Conservation (phyloP, 1,140 invertebrate species). For the Trachymyrmex cornetzi region DNA sequence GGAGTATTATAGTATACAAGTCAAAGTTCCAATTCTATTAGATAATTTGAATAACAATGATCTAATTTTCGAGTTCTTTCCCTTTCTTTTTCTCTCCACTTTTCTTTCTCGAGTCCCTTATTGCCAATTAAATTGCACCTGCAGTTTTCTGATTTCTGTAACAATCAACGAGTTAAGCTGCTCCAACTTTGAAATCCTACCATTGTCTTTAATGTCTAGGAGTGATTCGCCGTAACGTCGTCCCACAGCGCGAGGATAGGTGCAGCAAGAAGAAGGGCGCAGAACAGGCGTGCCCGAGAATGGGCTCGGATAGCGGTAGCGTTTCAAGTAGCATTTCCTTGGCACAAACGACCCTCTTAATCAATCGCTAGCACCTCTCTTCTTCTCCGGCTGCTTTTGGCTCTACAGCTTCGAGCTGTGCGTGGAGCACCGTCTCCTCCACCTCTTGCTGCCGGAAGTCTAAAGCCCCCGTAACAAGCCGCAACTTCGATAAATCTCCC, state of each 20-base stretch:
- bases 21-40: background rate
- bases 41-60: background rate
- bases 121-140: background rate
- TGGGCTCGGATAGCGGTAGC: conserved; percentile 68
- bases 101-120: background rate
- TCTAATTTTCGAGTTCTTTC: background rate
- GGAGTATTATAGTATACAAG: background rate
- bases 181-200: conserved; percentile 25
- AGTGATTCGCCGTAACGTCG: conserved; percentile 49
- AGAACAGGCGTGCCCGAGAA: conserved; percentile 68
- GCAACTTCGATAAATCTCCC: conserved; percentile 80
- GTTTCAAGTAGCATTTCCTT: conserved; percentile 82
- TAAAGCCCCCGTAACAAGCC: conserved; percentile 77
- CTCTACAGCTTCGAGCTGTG: conserved; percentile 52
- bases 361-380: conserved; percentile 85
- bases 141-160: conserved; percentile 27
- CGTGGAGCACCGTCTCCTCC: conserved; percentile 61
- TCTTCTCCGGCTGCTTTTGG: conserved; percentile 61
- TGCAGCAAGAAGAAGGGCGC: conserved; percentile 65
- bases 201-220: conserved; percentile 57
- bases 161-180: conserved; percentile 28
- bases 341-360: conserved; percentile 85
- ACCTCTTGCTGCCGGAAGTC: conserved; percentile 68
- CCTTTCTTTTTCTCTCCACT: too few species aligned
- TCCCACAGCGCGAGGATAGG: conserved; percentile 48